Percentiles rank a stretch among this genome's conserved stretches.
Conservation (phyloP, 2,888 invertebrate species). For the Cephus sareptanus region DNA sequence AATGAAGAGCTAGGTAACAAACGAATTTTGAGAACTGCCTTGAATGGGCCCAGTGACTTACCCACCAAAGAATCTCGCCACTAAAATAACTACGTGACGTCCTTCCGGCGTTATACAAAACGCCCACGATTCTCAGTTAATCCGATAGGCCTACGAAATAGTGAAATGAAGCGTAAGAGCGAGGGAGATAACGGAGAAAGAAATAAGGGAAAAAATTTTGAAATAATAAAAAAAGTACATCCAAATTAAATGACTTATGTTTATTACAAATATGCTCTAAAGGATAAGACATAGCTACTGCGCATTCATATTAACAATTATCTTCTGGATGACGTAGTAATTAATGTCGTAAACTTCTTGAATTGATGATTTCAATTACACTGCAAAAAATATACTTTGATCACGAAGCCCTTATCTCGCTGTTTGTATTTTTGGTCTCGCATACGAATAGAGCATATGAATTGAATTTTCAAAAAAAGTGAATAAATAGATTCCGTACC, state of each 20-base stretch:
- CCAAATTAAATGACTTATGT: neutral
- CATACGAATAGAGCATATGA: neutral
- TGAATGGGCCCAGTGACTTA: neutral
- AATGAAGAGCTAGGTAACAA: neutral
- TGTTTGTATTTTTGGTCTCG: neutral
- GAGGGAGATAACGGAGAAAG: neutral
- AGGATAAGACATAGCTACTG: too few relatives aligned
- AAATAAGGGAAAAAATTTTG: neutral
- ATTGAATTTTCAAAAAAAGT: too few relatives aligned
- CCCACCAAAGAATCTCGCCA: neutral
- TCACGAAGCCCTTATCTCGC: neutral
- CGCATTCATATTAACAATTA: neutral
- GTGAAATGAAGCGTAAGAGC: neutral
- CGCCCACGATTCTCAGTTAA: neutral
- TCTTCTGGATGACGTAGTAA: neutral
- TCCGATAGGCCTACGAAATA: neutral
- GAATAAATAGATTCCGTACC: too few relatives aligned
- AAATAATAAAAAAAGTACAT: neutral
- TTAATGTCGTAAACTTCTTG: neutral
- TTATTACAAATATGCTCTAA: neutral
- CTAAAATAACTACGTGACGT: constrained; percentile 5
- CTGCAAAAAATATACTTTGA: neutral
- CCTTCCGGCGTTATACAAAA: constrained; percentile 1
- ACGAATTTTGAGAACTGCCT: neutral
- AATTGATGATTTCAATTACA: too few relatives aligned